Conservation (phyloP, 1,140 invertebrate genomes). For the Hyposmocoma kahamanoa region DNA sequence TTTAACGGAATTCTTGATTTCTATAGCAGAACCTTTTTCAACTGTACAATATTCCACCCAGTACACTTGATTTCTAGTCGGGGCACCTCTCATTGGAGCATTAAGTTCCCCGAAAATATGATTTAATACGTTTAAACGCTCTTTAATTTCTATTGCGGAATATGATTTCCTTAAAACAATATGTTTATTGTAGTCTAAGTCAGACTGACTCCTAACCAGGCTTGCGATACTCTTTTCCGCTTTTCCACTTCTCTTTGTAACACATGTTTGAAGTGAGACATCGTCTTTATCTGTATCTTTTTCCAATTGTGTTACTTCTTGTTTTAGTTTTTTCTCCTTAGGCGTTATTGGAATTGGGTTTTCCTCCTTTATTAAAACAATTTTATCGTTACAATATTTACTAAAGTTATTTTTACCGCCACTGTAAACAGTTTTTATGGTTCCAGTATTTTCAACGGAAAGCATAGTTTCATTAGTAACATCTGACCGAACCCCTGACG, state of each 20-base stretch:
- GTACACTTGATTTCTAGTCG: constrained; percentile 38
- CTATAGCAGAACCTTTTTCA: constrained; percentile 15
- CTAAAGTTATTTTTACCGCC: constrained; percentile 11
- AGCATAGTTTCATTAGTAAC: neutral
- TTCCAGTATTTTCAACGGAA: neutral
- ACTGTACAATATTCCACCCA: constrained; percentile 52
- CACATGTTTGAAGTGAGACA: neutral
- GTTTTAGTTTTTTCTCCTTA: neutral
- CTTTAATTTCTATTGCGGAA: constrained; percentile 11
- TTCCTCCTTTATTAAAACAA: no score
- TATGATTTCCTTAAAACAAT: constrained; percentile 19
- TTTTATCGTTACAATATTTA: no score
- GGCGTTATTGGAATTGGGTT: neutral
- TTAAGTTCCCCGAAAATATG: constrained; percentile 42
- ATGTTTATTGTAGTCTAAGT: constrained; percentile 15
- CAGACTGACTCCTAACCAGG: constrained; percentile 22
- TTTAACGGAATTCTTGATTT: no score
- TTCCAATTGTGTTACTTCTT: neutral
- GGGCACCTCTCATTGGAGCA: no score
- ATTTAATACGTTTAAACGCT: constrained; percentile 26
- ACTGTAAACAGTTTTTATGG: constrained; percentile 14
- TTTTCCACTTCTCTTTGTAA: neutral
- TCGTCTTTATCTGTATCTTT: constrained; percentile 4
- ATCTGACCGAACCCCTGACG: no score
- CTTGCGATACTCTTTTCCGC: neutral